These are phyloP conservation scores for Acanthis flammea DNA, from an alignment of 2,797 vertebrate species.

Conservation along the genomic window DNA sequence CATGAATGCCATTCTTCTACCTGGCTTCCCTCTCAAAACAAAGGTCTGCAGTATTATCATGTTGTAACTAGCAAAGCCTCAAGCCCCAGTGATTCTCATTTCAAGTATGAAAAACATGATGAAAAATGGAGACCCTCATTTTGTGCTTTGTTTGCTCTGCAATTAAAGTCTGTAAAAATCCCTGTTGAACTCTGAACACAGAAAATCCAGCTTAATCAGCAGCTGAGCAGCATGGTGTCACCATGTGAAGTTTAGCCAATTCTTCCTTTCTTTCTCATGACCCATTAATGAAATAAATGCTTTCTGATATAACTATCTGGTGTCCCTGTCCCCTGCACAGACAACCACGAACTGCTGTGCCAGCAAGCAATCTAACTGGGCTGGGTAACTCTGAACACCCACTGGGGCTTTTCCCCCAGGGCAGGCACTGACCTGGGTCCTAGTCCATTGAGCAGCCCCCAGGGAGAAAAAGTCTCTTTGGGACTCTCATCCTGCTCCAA, in stretches of 20 bases:
- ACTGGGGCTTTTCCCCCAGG: not conserved
- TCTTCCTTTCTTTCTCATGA: not conserved
- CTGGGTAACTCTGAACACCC: not conserved
- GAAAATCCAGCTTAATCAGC: not conserved
- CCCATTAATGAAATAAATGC: not conserved
- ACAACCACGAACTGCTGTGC: not conserved
- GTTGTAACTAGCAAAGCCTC: not conserved
- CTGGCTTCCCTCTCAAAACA: not conserved
- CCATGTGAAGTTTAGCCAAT: not conserved
- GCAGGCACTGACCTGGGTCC: not conserved
- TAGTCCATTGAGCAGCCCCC: not conserved
- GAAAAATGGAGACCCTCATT: not conserved
- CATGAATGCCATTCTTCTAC: not conserved
- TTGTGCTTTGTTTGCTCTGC: not conserved
- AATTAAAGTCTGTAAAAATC: not conserved
- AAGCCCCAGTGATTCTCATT: not conserved
- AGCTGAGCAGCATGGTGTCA: not conserved
- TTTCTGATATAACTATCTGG: not conserved
- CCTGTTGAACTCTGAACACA: not conserved
- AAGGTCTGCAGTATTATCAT: not conserved
- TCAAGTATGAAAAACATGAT: not conserved
- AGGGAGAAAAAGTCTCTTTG: not conserved
- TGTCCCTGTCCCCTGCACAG: not conserved
- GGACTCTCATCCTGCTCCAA: not conserved
- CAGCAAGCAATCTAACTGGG: fast-evolving